phyloP scores from a whole-genome alignment of 2,888 invertebrate species.

The Lochmaea capreae region DNA sequence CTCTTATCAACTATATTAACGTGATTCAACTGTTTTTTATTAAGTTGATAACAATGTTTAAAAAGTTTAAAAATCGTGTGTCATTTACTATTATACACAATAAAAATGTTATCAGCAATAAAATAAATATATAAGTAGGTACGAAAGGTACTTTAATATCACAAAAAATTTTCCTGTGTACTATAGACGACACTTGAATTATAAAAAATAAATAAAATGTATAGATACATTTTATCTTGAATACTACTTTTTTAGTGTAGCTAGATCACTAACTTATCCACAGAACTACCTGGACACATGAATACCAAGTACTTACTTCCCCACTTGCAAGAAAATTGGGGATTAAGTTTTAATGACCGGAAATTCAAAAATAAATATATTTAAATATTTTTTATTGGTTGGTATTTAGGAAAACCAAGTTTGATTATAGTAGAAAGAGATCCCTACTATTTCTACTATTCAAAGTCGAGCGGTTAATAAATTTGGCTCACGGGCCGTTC shows the following conservation, averaged over 20 bases:
- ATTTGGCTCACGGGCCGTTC: no score
- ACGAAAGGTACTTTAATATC: background rate
- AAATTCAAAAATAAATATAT: no score
- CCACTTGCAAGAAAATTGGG: no score
- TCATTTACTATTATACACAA: background rate
- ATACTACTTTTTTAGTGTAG: background rate
- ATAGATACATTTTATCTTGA: background rate
- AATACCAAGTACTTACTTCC: no score
- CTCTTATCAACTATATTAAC: background rate
- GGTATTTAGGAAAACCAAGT: no score
- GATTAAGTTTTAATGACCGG: no score
- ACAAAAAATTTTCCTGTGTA: background rate
- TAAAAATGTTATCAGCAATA: slow-evolving; percentile 1
- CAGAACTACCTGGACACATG: no score
- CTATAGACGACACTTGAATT: background rate
- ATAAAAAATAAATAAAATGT: background rate
- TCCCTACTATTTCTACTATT: no score
- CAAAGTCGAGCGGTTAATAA: no score
- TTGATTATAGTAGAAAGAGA: no score
- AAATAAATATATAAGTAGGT: background rate
- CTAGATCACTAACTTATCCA: no score
- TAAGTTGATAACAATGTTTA: slow-evolving; percentile 3
- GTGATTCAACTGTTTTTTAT: background rate
- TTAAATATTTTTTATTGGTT: no score
- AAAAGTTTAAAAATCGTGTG: slow-evolving; percentile 2